A percentile compares a stretch with the other conserved stretches of the same genome.
phyloP scores from a whole-genome alignment of 2,888 invertebrate genomes.

The Phytoseiulus persimilis region DNA sequence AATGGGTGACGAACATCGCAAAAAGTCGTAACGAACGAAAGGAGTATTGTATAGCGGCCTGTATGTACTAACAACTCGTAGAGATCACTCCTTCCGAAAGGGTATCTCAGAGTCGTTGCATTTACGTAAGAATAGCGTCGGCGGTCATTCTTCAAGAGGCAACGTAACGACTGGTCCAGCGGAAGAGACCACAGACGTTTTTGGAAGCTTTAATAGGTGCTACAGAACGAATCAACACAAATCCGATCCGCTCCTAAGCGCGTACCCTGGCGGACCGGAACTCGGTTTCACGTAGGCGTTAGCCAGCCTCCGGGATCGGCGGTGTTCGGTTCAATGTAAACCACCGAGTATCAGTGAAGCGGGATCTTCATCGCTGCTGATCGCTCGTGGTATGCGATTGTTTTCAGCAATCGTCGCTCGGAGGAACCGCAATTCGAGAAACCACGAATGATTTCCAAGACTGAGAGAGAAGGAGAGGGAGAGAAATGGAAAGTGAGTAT shows the following conservation, averaged over 20 bases:
- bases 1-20: too few relatives aligned
- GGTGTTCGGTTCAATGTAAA: not conserved
- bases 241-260: not conserved
- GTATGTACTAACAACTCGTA: not conserved
- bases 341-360: not conserved
- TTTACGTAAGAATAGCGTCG: not conserved
- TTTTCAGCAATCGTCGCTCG: not conserved
- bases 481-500: not conserved
- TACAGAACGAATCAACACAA: constrained; percentile 1
- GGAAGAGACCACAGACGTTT: not conserved
- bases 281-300: not conserved
- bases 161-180: not conserved
- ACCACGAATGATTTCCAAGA: not conserved
- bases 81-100: not conserved
- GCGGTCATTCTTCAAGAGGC: not conserved
- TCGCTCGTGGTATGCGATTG: not conserved
- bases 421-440: not conserved
- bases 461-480: too few relatives aligned
- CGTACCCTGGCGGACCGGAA: not conserved
- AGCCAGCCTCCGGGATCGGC: not conserved
- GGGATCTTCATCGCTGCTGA: not conserved
- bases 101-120: not conserved
- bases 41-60: too few relatives aligned
- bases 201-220: constrained; percentile 37
- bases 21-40: too few relatives aligned